These are phyloP conservation scores for Ceratina australensis DNA, from an alignment of 1,140 invertebrate genomes.

Conservation along the genomic window DNA sequence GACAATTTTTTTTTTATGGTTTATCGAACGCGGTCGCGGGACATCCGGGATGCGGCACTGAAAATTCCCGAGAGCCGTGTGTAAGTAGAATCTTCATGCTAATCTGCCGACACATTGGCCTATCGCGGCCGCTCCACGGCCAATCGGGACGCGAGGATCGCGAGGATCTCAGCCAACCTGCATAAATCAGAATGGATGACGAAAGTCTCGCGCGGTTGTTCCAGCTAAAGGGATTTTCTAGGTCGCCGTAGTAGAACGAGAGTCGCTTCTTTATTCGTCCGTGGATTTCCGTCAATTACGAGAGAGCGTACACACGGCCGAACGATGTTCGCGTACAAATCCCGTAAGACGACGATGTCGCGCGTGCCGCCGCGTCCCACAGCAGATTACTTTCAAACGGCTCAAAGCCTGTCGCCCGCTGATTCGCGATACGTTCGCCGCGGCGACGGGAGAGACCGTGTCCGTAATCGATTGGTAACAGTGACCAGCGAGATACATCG, in stretches of 20 bases:
- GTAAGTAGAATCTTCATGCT: background rate
- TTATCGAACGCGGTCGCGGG: conserved; percentile 18
- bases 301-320: conserved; percentile 3
- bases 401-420: conserved; percentile 57
- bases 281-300: conserved; percentile 27
- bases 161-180: conserved; percentile 18
- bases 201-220: conserved; percentile 51
- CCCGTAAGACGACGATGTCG: conserved; percentile 63
- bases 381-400: conserved; percentile 54
- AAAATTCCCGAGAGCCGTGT: conserved; percentile 7
- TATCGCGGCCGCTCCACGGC: conserved; percentile 28
- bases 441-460: conserved; percentile 14
- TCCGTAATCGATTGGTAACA: no score
- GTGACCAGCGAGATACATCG: no score
- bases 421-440: conserved; percentile 70
- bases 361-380: conserved; percentile 57
- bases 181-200: conserved; percentile 65
- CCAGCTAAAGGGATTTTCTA: conserved; percentile 63
- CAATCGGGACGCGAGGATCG: conserved; percentile 42
- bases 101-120: conserved; percentile 47
- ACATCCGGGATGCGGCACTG: conserved; percentile 35
- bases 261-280: background rate
- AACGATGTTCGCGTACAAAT: conserved; percentile 66
- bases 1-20: background rate
- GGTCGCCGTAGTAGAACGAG: conserved; percentile 45